phyloP scores from a whole-genome alignment of 2,797 vertebrate species.

The Sebastolobus alascanus region DNA sequence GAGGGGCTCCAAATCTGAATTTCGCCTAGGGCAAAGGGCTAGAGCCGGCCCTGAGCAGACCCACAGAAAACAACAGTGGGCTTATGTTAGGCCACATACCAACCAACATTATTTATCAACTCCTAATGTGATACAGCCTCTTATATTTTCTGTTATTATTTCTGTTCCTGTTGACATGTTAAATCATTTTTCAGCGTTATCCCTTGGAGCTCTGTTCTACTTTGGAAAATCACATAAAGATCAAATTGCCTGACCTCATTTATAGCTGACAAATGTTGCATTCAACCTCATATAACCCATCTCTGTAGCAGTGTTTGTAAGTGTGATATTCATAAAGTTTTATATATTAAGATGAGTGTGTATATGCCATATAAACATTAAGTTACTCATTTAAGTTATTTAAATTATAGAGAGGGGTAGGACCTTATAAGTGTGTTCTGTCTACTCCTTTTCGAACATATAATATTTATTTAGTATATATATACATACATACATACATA shows the following conservation, averaged over 20 bases:
- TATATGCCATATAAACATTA: no score
- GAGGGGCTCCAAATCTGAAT: no score
- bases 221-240: conserved; percentile 1
- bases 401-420: no score
- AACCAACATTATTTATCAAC: background rate
- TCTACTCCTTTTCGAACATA: no score
- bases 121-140: background rate
- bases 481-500: no score
- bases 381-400: no score
- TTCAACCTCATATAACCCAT: background rate
- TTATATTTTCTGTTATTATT: conserved; percentile 1
- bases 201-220: background rate
- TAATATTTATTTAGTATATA: no score
- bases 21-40: no score
- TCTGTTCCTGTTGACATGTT: conserved; percentile 9
- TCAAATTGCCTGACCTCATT: conserved; percentile 1
- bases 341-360: no score
- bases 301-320: background rate
- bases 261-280: background rate
- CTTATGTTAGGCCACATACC: background rate
- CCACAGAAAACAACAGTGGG: background rate
- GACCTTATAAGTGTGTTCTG: no score
- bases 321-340: background rate
- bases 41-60: no score
- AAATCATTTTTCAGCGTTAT: background rate